Base-by-base conservation (phyloP, 1,140 invertebrate species). In the Ips typographus region DNA sequence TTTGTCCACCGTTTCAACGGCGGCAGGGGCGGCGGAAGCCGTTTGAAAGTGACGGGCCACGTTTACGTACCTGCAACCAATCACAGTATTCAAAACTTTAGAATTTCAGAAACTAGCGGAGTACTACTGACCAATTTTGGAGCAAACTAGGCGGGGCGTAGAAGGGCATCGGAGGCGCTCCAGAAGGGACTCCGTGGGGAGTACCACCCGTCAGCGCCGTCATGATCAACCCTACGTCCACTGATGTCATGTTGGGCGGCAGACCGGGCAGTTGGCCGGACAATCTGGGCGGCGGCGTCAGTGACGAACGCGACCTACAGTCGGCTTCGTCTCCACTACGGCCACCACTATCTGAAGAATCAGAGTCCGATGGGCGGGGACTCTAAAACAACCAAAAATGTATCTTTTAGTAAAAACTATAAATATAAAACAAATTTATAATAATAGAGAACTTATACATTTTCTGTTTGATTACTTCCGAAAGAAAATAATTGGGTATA, bases 151-250 rank as follows among this genome's bases (percentile, higher is more conserved):
- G 72, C 2, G 75, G 75, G 37, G 73, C 71, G 62, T 78, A 81
- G 66, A 79, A 77, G 6, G 77, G 74, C 53, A 77, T 58, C 49
- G 73, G 78, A 8, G 73, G 58, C 70, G 79, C 41, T 72, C 76
- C 37, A 38, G 74, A 65, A 3, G 63, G 61, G 2, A 53, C 71
- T 53, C 73, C 61, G 59, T 81, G 81, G 37, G 58, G 55, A 3
- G 67, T 64, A 62, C 84, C 85, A 69, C 85, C 84, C 51, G 82
- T 80, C 58, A 89, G 80, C 61, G 87, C 87, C 61, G 88, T 87
- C 67, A 85, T 80, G 66, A 88, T 87, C 74, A 87, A 80, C 58
- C 84, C 85, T 72, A 85, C 83, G 80, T 84, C 80, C n/a, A 82
- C 76, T 22, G 80, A 80, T 4, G 82, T 80, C 80, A 83, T 82